A percentile compares a stretch with the other conserved stretches of the same genome.
Conservation (phyloP, 2,797 vertebrate species). For the Trachops cirrhosus region DNA sequence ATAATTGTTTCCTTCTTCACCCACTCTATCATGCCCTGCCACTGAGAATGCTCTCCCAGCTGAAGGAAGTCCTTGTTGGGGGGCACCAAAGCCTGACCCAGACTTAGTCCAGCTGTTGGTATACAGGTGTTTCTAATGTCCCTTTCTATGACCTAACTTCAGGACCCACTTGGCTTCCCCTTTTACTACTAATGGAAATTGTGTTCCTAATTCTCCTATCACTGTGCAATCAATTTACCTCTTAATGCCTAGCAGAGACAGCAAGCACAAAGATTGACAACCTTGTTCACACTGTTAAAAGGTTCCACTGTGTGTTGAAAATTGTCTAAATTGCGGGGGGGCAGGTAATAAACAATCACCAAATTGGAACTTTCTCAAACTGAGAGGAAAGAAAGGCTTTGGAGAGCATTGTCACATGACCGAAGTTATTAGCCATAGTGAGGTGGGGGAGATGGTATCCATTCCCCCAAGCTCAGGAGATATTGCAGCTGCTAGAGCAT, state of each 20-base stretch:
- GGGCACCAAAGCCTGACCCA: neutral
- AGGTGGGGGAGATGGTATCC: neutral
- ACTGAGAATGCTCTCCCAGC: neutral
- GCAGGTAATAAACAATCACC: constrained; percentile 64
- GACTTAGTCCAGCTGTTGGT: neutral
- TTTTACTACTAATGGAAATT: constrained; percentile 56
- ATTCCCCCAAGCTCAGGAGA: neutral
- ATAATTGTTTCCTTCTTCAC: neutral
- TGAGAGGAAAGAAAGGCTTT: constrained; percentile 46
- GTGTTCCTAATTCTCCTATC: constrained; percentile 48
- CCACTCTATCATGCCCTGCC: neutral
- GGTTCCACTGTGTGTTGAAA: constrained; percentile 63
- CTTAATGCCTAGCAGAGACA: constrained; percentile 55
- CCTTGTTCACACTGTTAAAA: constrained; percentile 71
- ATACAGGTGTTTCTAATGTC: neutral
- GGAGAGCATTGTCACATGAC: neutral
- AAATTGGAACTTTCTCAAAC: constrained; percentile 57
- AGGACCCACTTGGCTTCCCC: neutral
- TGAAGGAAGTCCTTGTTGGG: neutral
- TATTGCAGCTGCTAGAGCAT: neutral
- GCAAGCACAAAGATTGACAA: constrained; percentile 57
- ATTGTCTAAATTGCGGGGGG: constrained; percentile 60
- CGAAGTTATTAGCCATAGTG: neutral
- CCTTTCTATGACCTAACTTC: neutral
- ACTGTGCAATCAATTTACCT: constrained; percentile 55